phyloP scores from a whole-genome alignment of 2,113 vertebrate genomes.

The Corythornis vintsioides region DNA sequence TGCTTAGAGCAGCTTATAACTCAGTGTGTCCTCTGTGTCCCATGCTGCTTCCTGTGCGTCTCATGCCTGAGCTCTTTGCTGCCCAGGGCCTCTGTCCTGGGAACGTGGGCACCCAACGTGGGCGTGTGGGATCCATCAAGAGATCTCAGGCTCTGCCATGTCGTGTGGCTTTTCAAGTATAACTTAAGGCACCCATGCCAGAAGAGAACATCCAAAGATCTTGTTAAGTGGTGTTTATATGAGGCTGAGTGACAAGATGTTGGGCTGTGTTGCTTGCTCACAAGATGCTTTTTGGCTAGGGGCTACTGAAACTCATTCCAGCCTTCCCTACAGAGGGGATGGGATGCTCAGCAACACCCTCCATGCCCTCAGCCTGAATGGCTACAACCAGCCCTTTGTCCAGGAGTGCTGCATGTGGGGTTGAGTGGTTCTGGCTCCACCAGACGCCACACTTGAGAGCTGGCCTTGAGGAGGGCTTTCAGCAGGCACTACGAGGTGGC shows the following conservation, averaged over 20 bases:
- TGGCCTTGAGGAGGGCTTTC: constrained; percentile 75
- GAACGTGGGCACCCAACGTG: fast-evolving
- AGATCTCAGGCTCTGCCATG: fast-evolving
- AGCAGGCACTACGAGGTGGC: constrained; percentile 75
- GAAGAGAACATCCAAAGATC: neutral
- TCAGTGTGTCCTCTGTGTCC: neutral
- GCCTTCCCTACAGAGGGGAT: neutral
- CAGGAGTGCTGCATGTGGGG: neutral
- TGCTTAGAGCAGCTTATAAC: neutral
- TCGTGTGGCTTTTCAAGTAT: neutral
- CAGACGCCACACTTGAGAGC: constrained; percentile 68
- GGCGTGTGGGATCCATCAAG: neutral
- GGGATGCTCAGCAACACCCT: neutral
- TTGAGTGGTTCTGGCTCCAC: constrained; percentile 81
- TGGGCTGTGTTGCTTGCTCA: neutral
- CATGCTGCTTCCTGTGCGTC: neutral
- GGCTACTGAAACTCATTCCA: neutral
- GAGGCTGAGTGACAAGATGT: neutral
- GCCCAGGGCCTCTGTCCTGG: neutral
- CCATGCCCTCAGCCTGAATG: neutral
- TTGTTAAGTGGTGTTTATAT: neutral
- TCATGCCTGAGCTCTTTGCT: neutral
- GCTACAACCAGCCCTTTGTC: constrained; percentile 18
- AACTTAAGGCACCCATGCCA: neutral
- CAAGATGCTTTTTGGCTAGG: neutral